phyloP scores from a whole-genome alignment of 64 coral and sea anemone genomes.

The Actinia equina region DNA sequence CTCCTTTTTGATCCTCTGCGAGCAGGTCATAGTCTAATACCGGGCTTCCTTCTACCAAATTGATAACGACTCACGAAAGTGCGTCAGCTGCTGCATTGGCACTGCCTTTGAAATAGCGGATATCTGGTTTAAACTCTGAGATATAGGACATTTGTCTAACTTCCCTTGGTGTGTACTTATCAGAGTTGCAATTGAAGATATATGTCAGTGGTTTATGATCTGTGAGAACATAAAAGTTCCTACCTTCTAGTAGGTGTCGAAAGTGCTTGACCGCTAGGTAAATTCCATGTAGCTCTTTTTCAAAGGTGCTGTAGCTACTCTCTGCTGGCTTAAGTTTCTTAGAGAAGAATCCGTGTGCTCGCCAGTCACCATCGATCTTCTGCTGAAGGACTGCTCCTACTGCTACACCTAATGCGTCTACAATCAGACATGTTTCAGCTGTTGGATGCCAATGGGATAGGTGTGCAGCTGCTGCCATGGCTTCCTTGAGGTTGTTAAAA shows the following conservation, averaged over 20 bases:
- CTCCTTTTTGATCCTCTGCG: neutral
- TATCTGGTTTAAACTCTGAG: too few species aligned
- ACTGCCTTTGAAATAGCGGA: neutral
- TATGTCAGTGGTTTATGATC: constrained; percentile 50
- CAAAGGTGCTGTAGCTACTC: constrained; percentile 40
- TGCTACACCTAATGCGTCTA: constrained; percentile 20
- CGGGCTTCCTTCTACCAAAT: too few species aligned
- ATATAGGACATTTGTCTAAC: constrained; percentile 18
- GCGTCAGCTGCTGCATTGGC: constrained; percentile 27
- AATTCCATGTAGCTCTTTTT: constrained; percentile 21
- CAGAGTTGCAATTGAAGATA: constrained; percentile 36
- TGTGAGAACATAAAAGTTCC: constrained; percentile 24
- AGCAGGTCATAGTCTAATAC: neutral
- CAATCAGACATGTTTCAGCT: constrained; percentile 27
- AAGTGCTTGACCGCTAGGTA: constrained; percentile 51
- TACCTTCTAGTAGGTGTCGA: constrained; percentile 38
- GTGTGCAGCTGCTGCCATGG: neutral
- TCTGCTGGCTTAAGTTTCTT: constrained; percentile 29
- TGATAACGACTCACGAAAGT: neutral
- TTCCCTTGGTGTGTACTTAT: constrained; percentile 39
- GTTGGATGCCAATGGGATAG: constrained; percentile 17
- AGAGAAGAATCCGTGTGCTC: constrained; percentile 45
- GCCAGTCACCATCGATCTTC: constrained; percentile 25
- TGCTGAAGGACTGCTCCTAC: constrained; percentile 41
- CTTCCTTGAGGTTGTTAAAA: constrained; percentile 4